These are phyloP conservation scores for Erpornis zantholeuca DNA, from an alignment of 2,113 vertebrate genomes.

Conservation along the genomic window DNA sequence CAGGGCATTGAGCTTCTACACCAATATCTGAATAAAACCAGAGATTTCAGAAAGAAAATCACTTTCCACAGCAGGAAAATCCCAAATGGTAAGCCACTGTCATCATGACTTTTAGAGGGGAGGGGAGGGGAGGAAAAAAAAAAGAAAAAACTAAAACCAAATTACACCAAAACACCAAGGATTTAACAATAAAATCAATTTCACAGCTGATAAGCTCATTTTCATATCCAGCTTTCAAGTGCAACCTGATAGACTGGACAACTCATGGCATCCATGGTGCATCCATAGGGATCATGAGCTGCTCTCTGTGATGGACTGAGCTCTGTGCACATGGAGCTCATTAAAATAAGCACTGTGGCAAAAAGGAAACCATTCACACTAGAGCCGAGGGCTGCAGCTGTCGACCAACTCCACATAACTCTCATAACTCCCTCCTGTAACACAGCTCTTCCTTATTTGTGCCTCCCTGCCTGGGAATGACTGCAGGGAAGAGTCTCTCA, in stretches of 20 bases:
- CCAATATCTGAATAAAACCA: neutral
- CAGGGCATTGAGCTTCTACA: neutral
- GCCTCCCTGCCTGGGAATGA: neutral
- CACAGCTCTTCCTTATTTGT: neutral
- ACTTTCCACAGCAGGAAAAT: neutral
- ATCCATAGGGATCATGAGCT: neutral
- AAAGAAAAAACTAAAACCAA: neutral
- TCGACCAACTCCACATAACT: constrained; percentile 23
- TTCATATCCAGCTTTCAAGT: neutral
- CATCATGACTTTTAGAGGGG: neutral
- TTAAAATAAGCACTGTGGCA: constrained; percentile 30
- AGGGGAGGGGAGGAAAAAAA: too few relatives aligned
- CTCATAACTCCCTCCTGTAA: neutral
- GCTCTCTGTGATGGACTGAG: neutral
- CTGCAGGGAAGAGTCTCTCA: neutral
- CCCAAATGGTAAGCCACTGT: neutral
- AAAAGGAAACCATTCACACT: neutral
- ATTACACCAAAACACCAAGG: too few relatives aligned
- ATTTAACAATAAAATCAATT: neutral
- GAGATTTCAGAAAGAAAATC: neutral
- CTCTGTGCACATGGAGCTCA: neutral
- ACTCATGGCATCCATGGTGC: neutral
- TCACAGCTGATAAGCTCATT: neutral
- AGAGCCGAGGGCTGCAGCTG: constrained; percentile 43
- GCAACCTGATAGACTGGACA: neutral